A percentile compares a stretch with the other conserved stretches of the same genome.
These are phyloP conservation scores for Ptychodera flava DNA, from an alignment of 35 echinoderm and acorn worm genomes.

Conservation along the genomic window DNA sequence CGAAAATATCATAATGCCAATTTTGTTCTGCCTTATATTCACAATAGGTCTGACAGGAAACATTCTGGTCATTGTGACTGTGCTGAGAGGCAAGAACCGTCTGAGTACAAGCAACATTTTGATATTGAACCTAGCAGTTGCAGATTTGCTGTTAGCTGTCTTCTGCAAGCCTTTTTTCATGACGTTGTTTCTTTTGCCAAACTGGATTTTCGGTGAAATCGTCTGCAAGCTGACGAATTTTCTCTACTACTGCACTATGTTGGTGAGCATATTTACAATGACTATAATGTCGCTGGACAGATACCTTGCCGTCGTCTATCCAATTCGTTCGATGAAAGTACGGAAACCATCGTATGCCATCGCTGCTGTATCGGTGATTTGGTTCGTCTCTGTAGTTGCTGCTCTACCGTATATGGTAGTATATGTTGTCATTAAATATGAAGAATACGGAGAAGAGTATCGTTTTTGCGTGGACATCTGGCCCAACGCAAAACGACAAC, in stretches of 20 bases:
- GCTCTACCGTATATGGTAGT: constrained; percentile 50
- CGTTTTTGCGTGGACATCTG: constrained; percentile 43
- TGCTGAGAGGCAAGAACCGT: constrained; percentile 29
- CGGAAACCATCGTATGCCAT: constrained; percentile 50
- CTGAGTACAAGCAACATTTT: constrained; percentile 73
- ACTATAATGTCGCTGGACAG: constrained; percentile 75
- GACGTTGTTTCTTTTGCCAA: constrained; percentile 26
- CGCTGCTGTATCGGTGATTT: constrained; percentile 30
- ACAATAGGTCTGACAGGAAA: constrained; percentile 67
- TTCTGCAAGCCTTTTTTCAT: constrained; percentile 53
- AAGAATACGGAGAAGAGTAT: not conserved
- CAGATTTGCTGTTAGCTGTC: constrained; percentile 61
- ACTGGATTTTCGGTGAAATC: constrained; percentile 56
- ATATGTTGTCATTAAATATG: not conserved
- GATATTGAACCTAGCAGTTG: constrained; percentile 60
- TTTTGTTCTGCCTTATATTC: constrained; percentile 36
- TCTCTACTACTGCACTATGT: constrained; percentile 53
- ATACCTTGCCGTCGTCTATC: constrained; percentile 57
- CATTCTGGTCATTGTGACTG: constrained; percentile 58
- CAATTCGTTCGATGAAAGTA: constrained; percentile 45
- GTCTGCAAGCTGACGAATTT: constrained; percentile 68
- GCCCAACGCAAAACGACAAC: constrained; percentile 5
- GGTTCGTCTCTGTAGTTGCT: constrained; percentile 38
- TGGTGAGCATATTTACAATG: constrained; percentile 71
- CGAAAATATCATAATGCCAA: constrained; percentile 9